Base-by-base conservation (phyloP, 2,888 invertebrate genomes). In the Drosophila paranaensis region DNA sequence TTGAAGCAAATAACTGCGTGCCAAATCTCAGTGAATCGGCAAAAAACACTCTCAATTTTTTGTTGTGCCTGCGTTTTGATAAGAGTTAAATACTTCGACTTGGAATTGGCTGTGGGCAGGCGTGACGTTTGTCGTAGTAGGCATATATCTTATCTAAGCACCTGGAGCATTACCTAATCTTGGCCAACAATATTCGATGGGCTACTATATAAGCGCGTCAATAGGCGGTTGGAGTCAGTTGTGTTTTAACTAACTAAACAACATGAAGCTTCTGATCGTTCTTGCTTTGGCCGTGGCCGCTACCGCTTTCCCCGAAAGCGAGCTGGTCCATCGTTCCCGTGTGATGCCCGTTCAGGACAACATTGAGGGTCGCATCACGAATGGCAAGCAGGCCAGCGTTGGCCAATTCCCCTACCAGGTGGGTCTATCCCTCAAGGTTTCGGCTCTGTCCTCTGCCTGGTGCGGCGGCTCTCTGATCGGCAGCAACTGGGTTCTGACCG, bases 211-310 rank as follows among this genome's bases (percentile, higher is more conserved):
- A 87, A 78, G 66, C 9, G 55, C 9, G 1, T 43, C 45, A 2
- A 1, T 14, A 10, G 37, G n/a, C 25, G 43, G 58, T 3, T 37
- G 51, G 35, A 56, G 42, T 6, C 68, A 87, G 81, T 89, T 89
- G 74, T 73, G 68, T 84, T 66, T 55, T 62, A 30, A 68, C 58
- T 62, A 58, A 67, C 55, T 30, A n/a, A 74, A 65, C 83, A 76
- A 77, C 66, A 90, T 91, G 90, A 90, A 91, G 76, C 69, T 90
- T 63, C 82, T 91, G 39, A 80, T 90, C 64, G 66, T 88, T 69
- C 77, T 90, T 54, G 61, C 81, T 53, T 46, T 90, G 76, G 83
- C 80, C 13, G 78, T 87, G 71, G 84, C 88, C 63, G 81, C 82
- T 37, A 70, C 81, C 9, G 90, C 86, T 13, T 71, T 82, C 61